Evolutionary conservation across 2,797 vertebrate genomes (phyloP), one percentile per base, ranked within the genome.

Genomic region (Trichosurus vulpecula): DNA sequence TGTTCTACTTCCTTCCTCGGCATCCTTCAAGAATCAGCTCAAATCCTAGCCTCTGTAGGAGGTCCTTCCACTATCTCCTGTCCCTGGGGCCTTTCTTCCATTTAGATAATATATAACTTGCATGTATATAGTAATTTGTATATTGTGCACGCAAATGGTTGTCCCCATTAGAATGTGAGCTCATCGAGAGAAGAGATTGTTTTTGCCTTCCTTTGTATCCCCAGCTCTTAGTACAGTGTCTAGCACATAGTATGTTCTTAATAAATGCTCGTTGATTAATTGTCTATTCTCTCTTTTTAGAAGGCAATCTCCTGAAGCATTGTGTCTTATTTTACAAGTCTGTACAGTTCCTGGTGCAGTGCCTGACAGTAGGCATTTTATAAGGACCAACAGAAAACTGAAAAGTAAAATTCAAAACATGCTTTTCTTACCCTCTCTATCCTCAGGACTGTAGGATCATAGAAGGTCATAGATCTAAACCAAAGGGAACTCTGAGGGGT

Each of bases 391-490:
- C 54, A 94, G 93, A 30, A 92, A 58, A 61, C 66, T 94, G 51
- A 95, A 91, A 93, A 95, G 91, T 51, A 81, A 92, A 94, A 29
- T 58, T 56, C 93, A n/a, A 61, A 94, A 74, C n/a, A 74, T 74
- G 66, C 16, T 74, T 41, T 74, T 74, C 8, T 13, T 16, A 94
- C 22, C 54, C 27, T 91, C 27, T 31, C 35, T 2, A 47, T 14
- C n/a, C n/a, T 81, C 19, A 81, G n/a, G n/a, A 16, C 0, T 16
- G 41, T 22, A 55, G 54, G 54, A 55, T 55, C 54, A 55, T 4
- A 13, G 4, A 61, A n/a, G n/a, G n/a, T 35, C 31, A 61, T 31
- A 74, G 22, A 47, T 81, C 8, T 81, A 47, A 81, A 81, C 8
- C 41, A 81, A 81, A 81, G 41, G 9, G 74, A 25, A 47, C 22